Conservation (phyloP, 2,113 vertebrate genomes). For the Pycnonotus jocosus region DNA sequence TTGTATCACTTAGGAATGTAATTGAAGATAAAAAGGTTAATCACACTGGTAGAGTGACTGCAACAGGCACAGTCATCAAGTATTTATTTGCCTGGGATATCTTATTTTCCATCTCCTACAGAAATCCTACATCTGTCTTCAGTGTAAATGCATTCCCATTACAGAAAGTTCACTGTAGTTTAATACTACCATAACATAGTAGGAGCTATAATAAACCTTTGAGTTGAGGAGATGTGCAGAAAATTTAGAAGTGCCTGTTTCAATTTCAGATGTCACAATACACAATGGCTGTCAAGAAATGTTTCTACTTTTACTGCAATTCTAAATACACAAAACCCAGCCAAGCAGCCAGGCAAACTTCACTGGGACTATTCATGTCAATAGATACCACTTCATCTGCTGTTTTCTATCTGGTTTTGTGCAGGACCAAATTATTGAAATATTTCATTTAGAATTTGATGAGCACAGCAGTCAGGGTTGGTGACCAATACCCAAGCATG, state of each 20-base stretch:
- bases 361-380: not conserved
- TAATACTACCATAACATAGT: not conserved
- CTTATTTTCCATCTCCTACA: not conserved
- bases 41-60: not conserved
- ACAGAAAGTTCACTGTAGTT: not conserved
- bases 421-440: not conserved
- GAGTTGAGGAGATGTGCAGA: not conserved
- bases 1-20: not conserved
- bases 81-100: not conserved
- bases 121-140: not conserved
- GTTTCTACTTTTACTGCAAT: not conserved
- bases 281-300: not conserved
- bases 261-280: not conserved
- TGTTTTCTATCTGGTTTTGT: not conserved
- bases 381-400: not conserved
- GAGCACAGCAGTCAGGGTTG: not conserved
- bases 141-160: not conserved
- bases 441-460: not conserved
- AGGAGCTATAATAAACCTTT: conserved; percentile 2
- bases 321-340: conserved; percentile 22
- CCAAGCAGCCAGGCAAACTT: not conserved
- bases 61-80: not conserved
- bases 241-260: conserved; percentile 3
- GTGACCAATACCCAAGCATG: not conserved
- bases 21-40: conserved; percentile 45